phyloP scores from a whole-genome alignment of 2,888 invertebrate genomes.

The Diarsia brunnea region DNA sequence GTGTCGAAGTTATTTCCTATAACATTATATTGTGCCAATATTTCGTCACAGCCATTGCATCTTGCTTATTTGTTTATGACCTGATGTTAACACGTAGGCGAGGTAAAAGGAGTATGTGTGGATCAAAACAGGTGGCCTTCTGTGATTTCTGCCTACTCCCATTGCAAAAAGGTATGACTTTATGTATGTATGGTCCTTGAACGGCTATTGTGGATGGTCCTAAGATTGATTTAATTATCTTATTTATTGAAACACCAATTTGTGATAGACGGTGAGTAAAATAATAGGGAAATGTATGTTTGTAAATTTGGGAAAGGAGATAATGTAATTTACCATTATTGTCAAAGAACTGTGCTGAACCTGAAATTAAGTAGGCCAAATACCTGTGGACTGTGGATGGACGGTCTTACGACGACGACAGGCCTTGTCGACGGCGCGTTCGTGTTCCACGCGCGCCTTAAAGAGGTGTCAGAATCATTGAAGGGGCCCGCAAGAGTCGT shows the following conservation, averaged over 20 bases:
- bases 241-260: neutral
- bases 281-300: neutral
- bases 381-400: too few relatives aligned
- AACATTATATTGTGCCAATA: neutral
- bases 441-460: too few relatives aligned
- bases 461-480: too few relatives aligned
- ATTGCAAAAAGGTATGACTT: too few relatives aligned
- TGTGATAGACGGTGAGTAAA: neutral
- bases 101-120: too few relatives aligned
- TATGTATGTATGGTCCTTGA: neutral
- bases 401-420: too few relatives aligned
- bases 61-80: neutral
- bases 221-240: neutral
- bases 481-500: too few relatives aligned
- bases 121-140: too few relatives aligned
- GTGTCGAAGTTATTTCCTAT: neutral
- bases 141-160: too few relatives aligned
- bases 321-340: rapidly evolving
- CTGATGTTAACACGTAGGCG: too few relatives aligned
- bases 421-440: too few relatives aligned
- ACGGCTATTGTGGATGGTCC: neutral
- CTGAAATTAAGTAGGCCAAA: too few relatives aligned
- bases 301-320: neutral
- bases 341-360: neutral
- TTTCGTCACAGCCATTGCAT: neutral